Percentiles rank a stretch among this genome's conserved stretches.
Evolutionary conservation across 2,113 vertebrate genomes (phyloP).

Genomic region (Carassius auratus): DNA sequence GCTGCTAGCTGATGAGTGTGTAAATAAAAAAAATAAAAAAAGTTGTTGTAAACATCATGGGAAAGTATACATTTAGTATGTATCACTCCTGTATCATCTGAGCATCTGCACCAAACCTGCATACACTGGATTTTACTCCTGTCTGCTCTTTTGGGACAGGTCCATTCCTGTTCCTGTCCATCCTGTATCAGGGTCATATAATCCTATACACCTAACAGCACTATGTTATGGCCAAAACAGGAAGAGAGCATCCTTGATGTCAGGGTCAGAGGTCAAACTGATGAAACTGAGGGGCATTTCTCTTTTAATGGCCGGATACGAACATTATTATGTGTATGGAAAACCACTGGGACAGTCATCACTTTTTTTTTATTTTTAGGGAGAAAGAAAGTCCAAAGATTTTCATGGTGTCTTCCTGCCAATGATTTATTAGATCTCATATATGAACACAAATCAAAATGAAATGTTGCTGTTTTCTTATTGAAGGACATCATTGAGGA

Average conservation of each 20-base stretch:
- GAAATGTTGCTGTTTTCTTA: background rate
- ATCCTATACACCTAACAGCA: conserved; percentile 34
- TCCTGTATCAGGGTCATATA: conserved; percentile 39
- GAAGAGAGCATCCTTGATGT: conserved; percentile 48
- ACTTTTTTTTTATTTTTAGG: conserved; percentile 9
- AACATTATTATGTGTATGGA: conserved; percentile 37
- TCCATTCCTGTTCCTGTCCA: conserved; percentile 10
- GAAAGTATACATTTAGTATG: background rate
- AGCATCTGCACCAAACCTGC: conserved; percentile 18
- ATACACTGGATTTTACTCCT: conserved; percentile 5
- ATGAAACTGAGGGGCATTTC: conserved; percentile 34
- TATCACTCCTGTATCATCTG: background rate
- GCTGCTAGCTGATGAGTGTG: background rate
- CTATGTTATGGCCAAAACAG: conserved; percentile 49
- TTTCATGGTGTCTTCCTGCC: background rate
- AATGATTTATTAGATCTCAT: conserved; percentile 23
- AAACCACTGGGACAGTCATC: conserved; percentile 29
- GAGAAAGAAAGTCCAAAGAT: background rate
- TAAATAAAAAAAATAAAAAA: background rate
- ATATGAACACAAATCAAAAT: conserved; percentile 26
- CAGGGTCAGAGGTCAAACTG: conserved; percentile 42
- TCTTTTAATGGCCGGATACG: conserved; percentile 23
- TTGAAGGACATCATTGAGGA: background rate
- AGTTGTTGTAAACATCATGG: background rate
- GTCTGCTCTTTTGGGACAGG: background rate